phyloP scores from a whole-genome alignment of 2,113 vertebrate genomes.

The Carassius auratus region DNA sequence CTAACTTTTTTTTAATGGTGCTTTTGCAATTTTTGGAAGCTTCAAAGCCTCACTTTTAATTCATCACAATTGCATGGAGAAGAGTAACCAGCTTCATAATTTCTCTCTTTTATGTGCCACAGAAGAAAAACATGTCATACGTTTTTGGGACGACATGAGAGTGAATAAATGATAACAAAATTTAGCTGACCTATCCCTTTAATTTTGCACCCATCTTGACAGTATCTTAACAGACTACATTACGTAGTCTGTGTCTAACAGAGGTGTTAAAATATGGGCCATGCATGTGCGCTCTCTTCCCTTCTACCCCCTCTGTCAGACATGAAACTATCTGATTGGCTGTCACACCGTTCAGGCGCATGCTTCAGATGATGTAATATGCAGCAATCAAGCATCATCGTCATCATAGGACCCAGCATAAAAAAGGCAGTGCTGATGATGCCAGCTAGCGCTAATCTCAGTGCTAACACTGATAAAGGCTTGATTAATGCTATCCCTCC shows the following conservation, averaged over 20 bases:
- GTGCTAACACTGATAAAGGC: slow-evolving; percentile 57
- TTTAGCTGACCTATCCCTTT: neutral
- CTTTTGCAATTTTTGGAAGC: neutral
- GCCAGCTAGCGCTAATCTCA: slow-evolving; percentile 62
- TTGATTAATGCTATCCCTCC: slow-evolving; percentile 58
- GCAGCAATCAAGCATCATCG: slow-evolving; percentile 52
- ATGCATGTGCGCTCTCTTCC: slow-evolving; percentile 6
- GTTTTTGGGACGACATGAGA: neutral
- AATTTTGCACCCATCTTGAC: neutral
- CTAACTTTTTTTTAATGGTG: neutral
- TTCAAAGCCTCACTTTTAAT: neutral
- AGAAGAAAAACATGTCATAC: neutral
- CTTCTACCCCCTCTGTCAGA: slow-evolving; percentile 5
- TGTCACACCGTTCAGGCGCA: slow-evolving; percentile 54
- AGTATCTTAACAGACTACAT: neutral
- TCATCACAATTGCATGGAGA: neutral
- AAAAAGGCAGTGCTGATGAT: slow-evolving; percentile 55
- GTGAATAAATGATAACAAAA: neutral
- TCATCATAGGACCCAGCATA: neutral
- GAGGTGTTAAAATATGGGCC: slow-evolving; percentile 12
- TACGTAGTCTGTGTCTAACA: slow-evolving; percentile 11
- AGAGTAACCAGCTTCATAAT: neutral
- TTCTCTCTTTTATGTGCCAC: neutral
- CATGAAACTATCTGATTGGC: slow-evolving; percentile 46
- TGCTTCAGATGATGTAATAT: slow-evolving; percentile 67